phyloP scores from a whole-genome alignment of 2,888 invertebrate species.

The Xestia xanthographa region DNA sequence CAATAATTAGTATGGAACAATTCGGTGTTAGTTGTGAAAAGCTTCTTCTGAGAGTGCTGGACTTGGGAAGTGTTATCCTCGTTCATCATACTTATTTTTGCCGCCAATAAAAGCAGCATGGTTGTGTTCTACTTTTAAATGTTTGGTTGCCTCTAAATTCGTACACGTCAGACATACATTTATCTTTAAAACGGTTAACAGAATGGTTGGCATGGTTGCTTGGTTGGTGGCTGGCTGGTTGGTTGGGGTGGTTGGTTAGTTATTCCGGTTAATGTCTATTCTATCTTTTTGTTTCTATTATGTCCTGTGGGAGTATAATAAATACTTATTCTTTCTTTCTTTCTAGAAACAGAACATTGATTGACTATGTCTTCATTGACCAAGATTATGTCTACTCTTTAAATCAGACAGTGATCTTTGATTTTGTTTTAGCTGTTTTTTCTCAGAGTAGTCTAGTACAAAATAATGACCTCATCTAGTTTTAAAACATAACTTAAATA shows the following conservation, averaged over 20 bases:
- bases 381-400: background rate
- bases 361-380: too few relatives aligned
- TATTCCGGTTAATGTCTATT: too few relatives aligned
- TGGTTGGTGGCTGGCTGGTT: too few relatives aligned
- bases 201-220: too few relatives aligned
- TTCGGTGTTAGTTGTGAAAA: constrained; percentile 16
- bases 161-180: background rate
- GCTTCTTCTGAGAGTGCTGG: constrained; percentile 18
- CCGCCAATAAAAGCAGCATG: background rate
- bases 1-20: constrained; percentile 45
- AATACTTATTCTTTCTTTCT: too few relatives aligned
- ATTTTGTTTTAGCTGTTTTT: background rate
- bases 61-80: background rate
- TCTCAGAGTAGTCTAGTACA: background rate
- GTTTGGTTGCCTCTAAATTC: background rate
- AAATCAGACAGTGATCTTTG: background rate
- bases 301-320: too few relatives aligned
- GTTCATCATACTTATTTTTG: background rate
- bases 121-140: background rate
- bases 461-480: background rate
- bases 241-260: too few relatives aligned
- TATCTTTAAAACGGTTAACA: too few relatives aligned
- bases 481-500: background rate
- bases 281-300: too few relatives aligned
- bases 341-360: too few relatives aligned